phyloP scores from a whole-genome alignment of 2,797 vertebrate species.

The Ibycter americanus region DNA sequence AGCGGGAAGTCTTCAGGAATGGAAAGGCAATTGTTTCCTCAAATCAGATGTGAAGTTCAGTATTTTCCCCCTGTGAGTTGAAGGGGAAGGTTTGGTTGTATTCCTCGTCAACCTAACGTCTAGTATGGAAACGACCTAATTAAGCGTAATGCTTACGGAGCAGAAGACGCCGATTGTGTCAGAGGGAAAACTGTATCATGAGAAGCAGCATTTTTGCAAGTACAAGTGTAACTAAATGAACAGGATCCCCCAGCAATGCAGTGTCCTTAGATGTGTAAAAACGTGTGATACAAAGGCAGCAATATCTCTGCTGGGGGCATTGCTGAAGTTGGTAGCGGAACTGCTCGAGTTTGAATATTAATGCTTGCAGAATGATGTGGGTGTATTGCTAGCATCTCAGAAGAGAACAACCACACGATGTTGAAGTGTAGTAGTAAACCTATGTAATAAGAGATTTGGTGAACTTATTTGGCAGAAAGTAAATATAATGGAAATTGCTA shows the following conservation, averaged over 20 bases:
- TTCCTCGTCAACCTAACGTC: accelerated
- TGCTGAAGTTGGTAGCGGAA: not conserved
- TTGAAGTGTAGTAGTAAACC: not conserved
- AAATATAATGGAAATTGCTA: not conserved
- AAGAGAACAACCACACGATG: not conserved
- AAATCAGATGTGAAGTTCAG: not conserved
- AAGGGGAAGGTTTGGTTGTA: not conserved
- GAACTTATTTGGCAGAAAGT: not conserved
- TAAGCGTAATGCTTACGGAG: not conserved
- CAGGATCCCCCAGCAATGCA: not conserved
- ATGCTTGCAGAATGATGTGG: not conserved
- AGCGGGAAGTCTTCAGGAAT: not conserved
- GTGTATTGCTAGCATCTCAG: not conserved
- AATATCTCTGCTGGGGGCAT: not conserved
- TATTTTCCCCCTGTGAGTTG: not conserved
- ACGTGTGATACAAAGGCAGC: not conserved
- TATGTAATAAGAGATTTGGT: not conserved
- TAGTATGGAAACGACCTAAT: not conserved
- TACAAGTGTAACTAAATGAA: not conserved
- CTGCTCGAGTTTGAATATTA: not conserved
- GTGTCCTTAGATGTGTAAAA: not conserved
- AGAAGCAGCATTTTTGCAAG: not conserved
- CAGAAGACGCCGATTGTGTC: not conserved
- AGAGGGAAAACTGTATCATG: not conserved
- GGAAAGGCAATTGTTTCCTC: not conserved